Conservation (phyloP, 2,113 vertebrate species). For the Calyptomena viridis region DNA sequence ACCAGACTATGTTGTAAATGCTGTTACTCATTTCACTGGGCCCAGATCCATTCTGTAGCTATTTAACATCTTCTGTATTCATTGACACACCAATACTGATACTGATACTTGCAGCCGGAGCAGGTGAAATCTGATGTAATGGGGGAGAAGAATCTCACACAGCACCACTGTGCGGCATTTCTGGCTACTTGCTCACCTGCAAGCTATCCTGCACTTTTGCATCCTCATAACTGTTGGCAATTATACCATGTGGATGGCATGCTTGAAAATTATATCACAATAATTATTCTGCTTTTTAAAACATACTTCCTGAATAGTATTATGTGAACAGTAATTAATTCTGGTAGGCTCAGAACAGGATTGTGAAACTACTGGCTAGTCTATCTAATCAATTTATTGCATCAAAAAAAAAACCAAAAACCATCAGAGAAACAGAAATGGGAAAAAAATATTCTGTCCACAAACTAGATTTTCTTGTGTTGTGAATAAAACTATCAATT, state of each 20-base stretch:
- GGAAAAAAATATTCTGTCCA: background rate
- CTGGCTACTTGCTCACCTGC: background rate
- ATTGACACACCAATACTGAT: background rate
- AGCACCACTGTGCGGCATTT: background rate
- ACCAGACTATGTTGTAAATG: background rate
- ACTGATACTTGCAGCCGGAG: background rate
- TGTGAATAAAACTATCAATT: conserved; percentile 37
- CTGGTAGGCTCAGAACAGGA: conserved; percentile 38
- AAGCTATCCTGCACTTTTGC: background rate
- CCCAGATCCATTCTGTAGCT: background rate
- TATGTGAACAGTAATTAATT: conserved; percentile 59
- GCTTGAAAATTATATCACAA: conserved; percentile 35
- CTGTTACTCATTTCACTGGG: background rate
- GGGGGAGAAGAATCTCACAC: background rate
- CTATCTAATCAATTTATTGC: conserved; percentile 59
- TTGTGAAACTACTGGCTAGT: conserved; percentile 49
- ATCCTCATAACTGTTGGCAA: background rate
- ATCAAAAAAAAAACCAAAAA: conserved; percentile 51
- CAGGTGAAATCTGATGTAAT: background rate
- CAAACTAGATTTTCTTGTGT: conserved; percentile 30
- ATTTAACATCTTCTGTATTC: background rate
- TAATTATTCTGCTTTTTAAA: conserved; percentile 55
- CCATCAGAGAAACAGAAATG: conserved; percentile 45
- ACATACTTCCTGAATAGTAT: conserved; percentile 44
- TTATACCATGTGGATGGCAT: background rate